A percentile compares a stretch with the other conserved stretches of the same genome.
Evolutionary conservation across 2,113 vertebrate species (phyloP).

Genomic region (Oreocharis arfaki): DNA sequence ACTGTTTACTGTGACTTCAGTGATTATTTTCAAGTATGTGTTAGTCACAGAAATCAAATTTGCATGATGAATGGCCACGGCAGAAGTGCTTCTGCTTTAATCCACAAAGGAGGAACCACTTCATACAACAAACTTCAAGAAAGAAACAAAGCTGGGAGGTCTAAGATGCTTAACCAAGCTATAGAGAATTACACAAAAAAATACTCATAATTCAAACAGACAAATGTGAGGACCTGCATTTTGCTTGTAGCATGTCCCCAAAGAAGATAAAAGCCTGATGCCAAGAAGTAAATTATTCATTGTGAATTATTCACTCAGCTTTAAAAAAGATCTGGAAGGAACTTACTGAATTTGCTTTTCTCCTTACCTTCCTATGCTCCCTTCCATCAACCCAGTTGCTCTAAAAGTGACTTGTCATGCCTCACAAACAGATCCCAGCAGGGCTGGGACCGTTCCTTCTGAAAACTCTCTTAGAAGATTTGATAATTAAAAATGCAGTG

Average conservation of each 20-base stretch:
- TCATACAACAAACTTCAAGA: neutral
- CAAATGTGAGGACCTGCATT: neutral
- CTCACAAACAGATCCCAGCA: neutral
- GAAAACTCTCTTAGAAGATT: neutral
- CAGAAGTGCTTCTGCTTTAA: conserved; percentile 2
- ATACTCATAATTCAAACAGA: neutral
- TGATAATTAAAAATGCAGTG: neutral
- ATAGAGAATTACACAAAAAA: neutral
- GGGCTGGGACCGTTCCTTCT: neutral
- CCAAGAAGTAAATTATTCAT: conserved; percentile 21
- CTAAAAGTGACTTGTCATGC: neutral
- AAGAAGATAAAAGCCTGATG: conserved; percentile 23
- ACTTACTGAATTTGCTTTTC: neutral
- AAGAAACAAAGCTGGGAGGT: neutral
- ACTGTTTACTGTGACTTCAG: neutral
- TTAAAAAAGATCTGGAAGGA: neutral
- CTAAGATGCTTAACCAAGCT: neutral
- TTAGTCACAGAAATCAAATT: neutral
- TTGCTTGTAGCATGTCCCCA: neutral
- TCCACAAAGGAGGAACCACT: neutral
- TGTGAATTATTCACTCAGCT: neutral
- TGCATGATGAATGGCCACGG: neutral
- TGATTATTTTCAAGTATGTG: neutral
- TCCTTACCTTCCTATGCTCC: neutral
- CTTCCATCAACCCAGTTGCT: neutral